phyloP scores from a whole-genome alignment of 2,888 invertebrate genomes.

The Leptinotarsa haldemani region DNA sequence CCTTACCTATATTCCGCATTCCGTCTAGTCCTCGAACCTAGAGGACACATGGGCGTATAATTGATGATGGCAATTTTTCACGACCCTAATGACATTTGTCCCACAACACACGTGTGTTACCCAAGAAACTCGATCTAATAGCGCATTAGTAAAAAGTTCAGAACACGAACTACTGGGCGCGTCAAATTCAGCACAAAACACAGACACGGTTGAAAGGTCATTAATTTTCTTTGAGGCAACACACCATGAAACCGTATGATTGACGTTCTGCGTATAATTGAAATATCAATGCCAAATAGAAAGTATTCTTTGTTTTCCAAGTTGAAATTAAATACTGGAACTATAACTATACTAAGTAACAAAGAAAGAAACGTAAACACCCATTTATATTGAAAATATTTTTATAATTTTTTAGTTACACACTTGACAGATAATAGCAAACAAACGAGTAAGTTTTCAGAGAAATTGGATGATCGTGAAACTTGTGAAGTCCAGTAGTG shows the following conservation, averaged over 20 bases:
- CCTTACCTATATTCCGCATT: conserved; percentile 19
- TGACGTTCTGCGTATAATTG: not conserved
- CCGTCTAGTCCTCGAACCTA: conserved; percentile 25
- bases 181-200: conserved; percentile 25
- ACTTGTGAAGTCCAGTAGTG: no score
- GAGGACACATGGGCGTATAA: conserved; percentile 51
- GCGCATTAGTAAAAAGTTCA: conserved; percentile 57
- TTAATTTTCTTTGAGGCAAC: not conserved
- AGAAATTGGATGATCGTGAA: no score
- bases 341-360: no score
- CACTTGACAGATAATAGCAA: no score
- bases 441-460: no score
- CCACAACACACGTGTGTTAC: conserved; percentile 58
- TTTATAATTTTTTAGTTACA: no score
- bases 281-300: no score
- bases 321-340: no score
- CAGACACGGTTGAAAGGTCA: conserved; percentile 20
- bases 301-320: no score
- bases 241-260: not conserved
- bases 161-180: conserved; percentile 33
- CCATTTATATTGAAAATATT: no score
- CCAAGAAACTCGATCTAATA: conserved; percentile 59
- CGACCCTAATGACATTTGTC: conserved; percentile 60
- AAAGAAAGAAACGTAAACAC: no score
- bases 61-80: conserved; percentile 64